Percentiles rank a stretch among this genome's conserved stretches.
phyloP scores from a whole-genome alignment of 2,113 vertebrate species.

The Zeus faber region DNA sequence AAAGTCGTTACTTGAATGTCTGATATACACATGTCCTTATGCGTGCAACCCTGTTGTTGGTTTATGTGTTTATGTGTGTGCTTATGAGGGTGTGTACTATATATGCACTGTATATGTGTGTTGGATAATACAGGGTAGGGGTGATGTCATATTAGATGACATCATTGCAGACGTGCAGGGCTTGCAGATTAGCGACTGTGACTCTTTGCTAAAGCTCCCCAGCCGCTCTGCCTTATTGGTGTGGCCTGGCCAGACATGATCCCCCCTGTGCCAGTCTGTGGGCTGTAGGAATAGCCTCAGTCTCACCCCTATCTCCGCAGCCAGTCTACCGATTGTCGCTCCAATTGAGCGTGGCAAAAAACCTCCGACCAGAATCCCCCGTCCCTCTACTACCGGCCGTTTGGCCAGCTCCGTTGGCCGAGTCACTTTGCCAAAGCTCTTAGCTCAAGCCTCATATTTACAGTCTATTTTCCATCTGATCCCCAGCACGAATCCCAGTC shows the following conservation, averaged over 20 bases:
- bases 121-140: conserved; percentile 22
- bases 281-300: conserved; percentile 49
- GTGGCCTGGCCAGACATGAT: conserved; percentile 22
- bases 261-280: conserved; percentile 22
- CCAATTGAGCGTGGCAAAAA: conserved; percentile 45
- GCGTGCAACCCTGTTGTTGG: too few relatives aligned
- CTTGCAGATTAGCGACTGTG: conserved; percentile 42
- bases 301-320: conserved; percentile 25
- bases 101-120: too few relatives aligned
- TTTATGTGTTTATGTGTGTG: too few relatives aligned
- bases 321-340: conserved; percentile 46
- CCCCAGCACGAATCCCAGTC: conserved; percentile 15
- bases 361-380: conserved; percentile 36
- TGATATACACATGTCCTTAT: too few relatives aligned
- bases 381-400: conserved; percentile 32
- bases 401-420: conserved; percentile 25
- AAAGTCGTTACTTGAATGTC: too few relatives aligned
- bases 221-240: conserved; percentile 45
- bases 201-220: conserved; percentile 29
- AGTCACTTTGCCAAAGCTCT: conserved; percentile 42
- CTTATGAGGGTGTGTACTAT: too few relatives aligned
- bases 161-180: conserved; percentile 56
- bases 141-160: conserved; percentile 67
- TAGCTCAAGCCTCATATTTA: conserved; percentile 28
- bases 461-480: conserved; percentile 20